Evolutionary conservation across 2,113 vertebrate genomes (phyloP).

Genomic region (Forbesichthys papilliferus): DNA sequence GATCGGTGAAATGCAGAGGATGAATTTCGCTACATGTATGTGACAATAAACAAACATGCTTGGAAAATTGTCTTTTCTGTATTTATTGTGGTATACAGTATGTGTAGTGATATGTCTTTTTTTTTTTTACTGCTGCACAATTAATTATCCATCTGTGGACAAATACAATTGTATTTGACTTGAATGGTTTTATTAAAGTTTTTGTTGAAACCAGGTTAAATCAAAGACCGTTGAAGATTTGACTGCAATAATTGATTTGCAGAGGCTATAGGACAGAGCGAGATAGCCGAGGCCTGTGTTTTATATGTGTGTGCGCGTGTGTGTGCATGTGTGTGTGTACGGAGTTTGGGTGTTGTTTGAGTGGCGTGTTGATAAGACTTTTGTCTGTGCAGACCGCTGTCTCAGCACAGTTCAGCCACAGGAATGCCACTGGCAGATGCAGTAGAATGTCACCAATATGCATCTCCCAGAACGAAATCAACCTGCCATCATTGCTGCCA

Average conservation of each 20-base stretch:
- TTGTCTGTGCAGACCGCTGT: slow-evolving; percentile 60
- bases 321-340: slow-evolving; percentile 12
- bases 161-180: too few relatives aligned
- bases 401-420: slow-evolving; percentile 60
- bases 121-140: too few relatives aligned
- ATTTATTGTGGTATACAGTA: too few relatives aligned
- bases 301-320: slow-evolving; percentile 11
- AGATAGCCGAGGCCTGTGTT: neutral
- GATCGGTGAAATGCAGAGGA: too few relatives aligned
- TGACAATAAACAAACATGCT: too few relatives aligned
- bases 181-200: too few relatives aligned
- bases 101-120: too few relatives aligned
- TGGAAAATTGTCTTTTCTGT: too few relatives aligned
- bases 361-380: slow-evolving; percentile 40
- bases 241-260: slow-evolving; percentile 17
- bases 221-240: slow-evolving; percentile 2
- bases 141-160: too few relatives aligned
- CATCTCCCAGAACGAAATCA: slow-evolving; percentile 25
- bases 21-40: too few relatives aligned
- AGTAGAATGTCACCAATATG: slow-evolving; percentile 37
- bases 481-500: slow-evolving; percentile 17
- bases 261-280: neutral
- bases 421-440: slow-evolving; percentile 58
- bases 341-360: neutral
- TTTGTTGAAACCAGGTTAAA: too few relatives aligned